These are phyloP conservation scores for Anguilla pacifica DNA, from an alignment of 2,797 vertebrate genomes.

Conservation along the genomic window DNA sequence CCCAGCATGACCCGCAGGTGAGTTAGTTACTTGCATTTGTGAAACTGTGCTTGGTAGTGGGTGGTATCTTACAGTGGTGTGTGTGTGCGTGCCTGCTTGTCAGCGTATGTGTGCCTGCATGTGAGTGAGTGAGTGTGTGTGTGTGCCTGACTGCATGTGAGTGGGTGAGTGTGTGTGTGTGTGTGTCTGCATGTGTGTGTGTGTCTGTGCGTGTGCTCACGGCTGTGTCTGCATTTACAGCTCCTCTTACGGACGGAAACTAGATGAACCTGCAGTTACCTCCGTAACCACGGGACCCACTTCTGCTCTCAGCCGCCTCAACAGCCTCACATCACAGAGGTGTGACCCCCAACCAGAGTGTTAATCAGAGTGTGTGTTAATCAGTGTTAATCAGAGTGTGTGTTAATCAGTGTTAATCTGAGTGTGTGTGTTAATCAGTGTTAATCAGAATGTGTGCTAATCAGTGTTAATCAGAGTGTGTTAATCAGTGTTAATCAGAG, in stretches of 20 bases:
- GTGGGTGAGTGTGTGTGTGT: constrained; percentile 28
- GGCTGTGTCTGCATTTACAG: constrained; percentile 51
- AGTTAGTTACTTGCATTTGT: constrained; percentile 22
- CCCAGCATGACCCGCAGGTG: constrained; percentile 77
- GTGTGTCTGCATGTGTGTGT: neutral
- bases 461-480: neutral
- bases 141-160: neutral
- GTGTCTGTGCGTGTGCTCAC: neutral
- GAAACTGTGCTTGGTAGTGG: neutral
- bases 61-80: neutral
- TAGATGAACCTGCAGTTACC: constrained; percentile 72
- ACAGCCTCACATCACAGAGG: constrained; percentile 71
- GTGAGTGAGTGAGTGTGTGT: neutral
- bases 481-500: neutral
- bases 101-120: constrained; percentile 35
- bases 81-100: neutral
- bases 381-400: neutral
- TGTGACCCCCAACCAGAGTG: constrained; percentile 41
- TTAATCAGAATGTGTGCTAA: neutral
- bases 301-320: constrained; percentile 70
- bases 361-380: neutral
- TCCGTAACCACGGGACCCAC: constrained; percentile 68
- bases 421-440: neutral
- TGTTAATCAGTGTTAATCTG: neutral
- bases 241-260: constrained; percentile 78